Evolutionary conservation across 1,140 invertebrate genomes (phyloP).

Genomic region (Lepidotrigona ventralis): DNA sequence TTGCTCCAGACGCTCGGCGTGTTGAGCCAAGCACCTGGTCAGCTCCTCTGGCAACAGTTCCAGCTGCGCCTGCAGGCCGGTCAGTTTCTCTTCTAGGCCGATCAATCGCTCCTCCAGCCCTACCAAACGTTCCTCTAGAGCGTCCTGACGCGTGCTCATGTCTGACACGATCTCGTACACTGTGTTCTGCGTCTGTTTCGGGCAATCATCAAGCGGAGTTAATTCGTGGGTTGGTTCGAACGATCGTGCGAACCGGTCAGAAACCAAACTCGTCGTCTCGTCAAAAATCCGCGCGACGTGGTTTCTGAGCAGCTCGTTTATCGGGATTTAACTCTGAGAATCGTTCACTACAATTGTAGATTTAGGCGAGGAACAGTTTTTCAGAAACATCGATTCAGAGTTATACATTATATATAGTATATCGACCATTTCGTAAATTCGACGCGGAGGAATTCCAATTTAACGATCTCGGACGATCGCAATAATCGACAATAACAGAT

Average conservation of each 20-base stretch:
- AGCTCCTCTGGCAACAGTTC: conserved; percentile 91
- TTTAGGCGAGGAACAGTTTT: neutral
- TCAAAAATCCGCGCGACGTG: neutral
- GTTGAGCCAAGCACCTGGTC: conserved; percentile 86
- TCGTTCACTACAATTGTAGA: no score
- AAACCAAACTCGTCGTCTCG: neutral
- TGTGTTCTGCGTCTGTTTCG: conserved; percentile 94
- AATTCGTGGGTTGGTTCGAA: neutral
- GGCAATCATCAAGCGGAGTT: neutral
- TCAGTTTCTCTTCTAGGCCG: conserved; percentile 93
- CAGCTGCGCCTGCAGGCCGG: conserved; percentile 88
- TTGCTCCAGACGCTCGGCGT: conserved; percentile 85
- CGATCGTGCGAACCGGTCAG: no score
- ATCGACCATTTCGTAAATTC: neutral
- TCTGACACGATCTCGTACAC: conserved; percentile 98
- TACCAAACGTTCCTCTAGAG: conserved; percentile 92
- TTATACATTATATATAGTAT: no score
- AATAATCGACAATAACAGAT: neutral
- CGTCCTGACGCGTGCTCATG: conserved; percentile 94
- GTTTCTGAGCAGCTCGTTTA: neutral
- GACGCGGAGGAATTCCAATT: neutral
- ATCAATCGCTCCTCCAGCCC: conserved; percentile 92
- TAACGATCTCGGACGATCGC: neutral
- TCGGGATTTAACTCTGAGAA: no score
- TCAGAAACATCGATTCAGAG: neutral